phyloP scores from a whole-genome alignment of 1,140 invertebrate genomes.

The Holcopasites calliopsidis region DNA sequence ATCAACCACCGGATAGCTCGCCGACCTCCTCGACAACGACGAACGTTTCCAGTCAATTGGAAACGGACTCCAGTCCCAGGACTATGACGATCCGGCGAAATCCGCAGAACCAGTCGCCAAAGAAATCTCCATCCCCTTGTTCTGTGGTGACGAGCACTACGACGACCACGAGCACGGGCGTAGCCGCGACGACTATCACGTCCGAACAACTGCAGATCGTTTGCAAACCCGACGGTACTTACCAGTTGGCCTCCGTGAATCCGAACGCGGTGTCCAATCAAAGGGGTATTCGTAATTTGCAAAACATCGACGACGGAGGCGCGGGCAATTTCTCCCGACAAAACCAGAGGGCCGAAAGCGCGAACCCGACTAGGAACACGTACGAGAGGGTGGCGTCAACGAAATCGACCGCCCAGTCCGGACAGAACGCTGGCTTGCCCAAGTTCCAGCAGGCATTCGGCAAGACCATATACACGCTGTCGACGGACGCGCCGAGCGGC shows the following conservation, averaged over 20 bases:
- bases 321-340: conserved; percentile 62
- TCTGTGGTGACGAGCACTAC: conserved; percentile 37
- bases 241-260: conserved; percentile 70
- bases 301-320: conserved; percentile 70
- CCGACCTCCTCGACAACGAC: conserved; percentile 71
- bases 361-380: conserved; percentile 43
- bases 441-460: conserved; percentile 91
- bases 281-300: conserved; percentile 69
- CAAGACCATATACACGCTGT: conserved; percentile 80
- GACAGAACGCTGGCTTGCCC: conserved; percentile 82
- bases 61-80: conserved; percentile 61
- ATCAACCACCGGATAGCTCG: conserved; percentile 72
- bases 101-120: conserved; percentile 69
- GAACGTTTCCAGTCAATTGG: conserved; percentile 72
- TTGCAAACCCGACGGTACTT: conserved; percentile 74
- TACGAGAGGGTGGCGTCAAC: conserved; percentile 65
- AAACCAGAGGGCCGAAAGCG: conserved; percentile 25
- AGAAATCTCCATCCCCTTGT: conserved; percentile 71
- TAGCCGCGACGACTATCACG: conserved; percentile 57
- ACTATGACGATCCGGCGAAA: conserved; percentile 61
- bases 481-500: conserved; percentile 63
- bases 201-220: conserved; percentile 75
- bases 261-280: conserved; percentile 63
- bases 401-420: conserved; percentile 65
- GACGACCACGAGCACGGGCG: conserved; percentile 27